Conservation (phyloP, 2,113 vertebrate species). For the Hiodon alosoides region DNA sequence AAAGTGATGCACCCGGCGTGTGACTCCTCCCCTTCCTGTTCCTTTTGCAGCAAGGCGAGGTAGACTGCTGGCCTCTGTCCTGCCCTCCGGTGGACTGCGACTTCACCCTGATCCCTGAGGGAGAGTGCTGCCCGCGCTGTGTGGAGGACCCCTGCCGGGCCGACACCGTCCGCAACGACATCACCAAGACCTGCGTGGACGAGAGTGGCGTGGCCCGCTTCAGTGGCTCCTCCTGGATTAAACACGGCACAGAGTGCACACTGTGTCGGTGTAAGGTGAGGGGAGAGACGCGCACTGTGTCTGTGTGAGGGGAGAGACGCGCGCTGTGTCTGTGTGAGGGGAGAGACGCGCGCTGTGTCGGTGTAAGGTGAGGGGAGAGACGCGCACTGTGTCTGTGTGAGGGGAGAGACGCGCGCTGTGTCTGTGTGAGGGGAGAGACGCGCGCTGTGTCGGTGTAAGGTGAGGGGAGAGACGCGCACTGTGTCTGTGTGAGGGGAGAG, state of each 20-base stretch:
- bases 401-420: no score
- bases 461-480: no score
- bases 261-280: slow-evolving; percentile 89
- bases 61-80: slow-evolving; percentile 93
- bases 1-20: not conserved
- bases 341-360: no score
- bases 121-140: slow-evolving; percentile 87
- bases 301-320: no score
- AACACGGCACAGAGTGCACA: slow-evolving; percentile 91
- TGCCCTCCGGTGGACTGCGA: slow-evolving; percentile 87
- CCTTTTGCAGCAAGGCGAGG: slow-evolving; percentile 80
- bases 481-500: no score
- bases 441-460: no score
- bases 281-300: no score
- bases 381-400: no score
- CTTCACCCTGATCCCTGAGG: slow-evolving; percentile 84
- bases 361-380: no score
- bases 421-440: no score
- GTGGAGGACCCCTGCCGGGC: slow-evolving; percentile 91
- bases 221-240: slow-evolving; percentile 95
- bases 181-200: slow-evolving; percentile 92
- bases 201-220: slow-evolving; percentile 87
- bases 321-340: no score
- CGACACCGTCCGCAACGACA: slow-evolving; percentile 84
- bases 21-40: slow-evolving; percentile 41